A percentile compares a stretch with the other conserved stretches of the same genome.
Evolutionary conservation across 1,140 invertebrate species (phyloP).

Genomic region (Heliconius melpomene): DNA sequence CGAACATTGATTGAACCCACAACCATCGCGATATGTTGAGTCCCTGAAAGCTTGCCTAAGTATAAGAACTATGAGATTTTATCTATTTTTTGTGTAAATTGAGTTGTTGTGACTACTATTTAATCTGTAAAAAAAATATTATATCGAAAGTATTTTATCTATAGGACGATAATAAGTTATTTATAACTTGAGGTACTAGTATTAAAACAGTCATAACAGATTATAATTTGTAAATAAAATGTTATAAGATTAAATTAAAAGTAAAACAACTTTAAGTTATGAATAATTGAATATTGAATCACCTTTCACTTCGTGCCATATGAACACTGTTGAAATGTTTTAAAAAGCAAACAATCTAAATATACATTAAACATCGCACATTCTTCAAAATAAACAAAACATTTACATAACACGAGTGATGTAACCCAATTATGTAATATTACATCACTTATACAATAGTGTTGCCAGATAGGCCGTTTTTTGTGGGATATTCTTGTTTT

Average conservation of each 20-base stretch:
- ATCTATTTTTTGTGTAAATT: no score
- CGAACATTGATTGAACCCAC: no score
- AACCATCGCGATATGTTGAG: no score
- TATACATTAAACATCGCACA: conserved; percentile 15
- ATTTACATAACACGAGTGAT: conserved; percentile 1
- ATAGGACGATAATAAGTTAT: no score
- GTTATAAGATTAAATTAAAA: background rate
- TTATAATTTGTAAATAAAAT: background rate
- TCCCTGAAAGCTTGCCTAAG: no score
- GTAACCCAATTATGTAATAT: conserved; percentile 10
- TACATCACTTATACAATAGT: conserved; percentile 8
- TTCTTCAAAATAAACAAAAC: conserved; percentile 15
- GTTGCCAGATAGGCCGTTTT: background rate
- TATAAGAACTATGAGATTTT: no score
- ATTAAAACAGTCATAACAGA: background rate
- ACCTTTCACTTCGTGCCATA: conserved; percentile 11
- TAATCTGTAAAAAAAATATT: no score
- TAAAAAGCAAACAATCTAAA: conserved; percentile 8
- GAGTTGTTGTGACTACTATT: no score
- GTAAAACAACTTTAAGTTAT: background rate
- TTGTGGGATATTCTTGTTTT: background rate
- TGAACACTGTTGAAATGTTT: conserved; percentile 13
- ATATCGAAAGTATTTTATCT: no score
- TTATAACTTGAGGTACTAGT: background rate
- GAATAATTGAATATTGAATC: background rate